Percentiles rank a stretch among this genome's conserved stretches.
Conservation (phyloP, 92 coral and sea anemone species). For the Diadumene lineata region DNA sequence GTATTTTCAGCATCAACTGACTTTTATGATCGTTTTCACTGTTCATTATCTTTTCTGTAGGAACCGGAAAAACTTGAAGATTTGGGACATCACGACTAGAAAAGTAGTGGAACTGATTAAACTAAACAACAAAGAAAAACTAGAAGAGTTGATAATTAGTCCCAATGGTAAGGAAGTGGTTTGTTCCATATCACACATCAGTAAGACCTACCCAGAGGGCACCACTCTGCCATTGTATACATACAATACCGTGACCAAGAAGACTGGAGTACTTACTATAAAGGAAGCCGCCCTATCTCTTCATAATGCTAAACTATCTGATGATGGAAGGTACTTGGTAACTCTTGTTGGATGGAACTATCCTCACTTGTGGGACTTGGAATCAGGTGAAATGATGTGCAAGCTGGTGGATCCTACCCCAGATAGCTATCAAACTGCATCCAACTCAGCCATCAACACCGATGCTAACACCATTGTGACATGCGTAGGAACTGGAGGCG, state of each 20-base stretch:
- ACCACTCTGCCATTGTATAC: slow-evolving; percentile 59
- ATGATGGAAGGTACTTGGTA: slow-evolving; percentile 75
- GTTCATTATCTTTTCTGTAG: slow-evolving; percentile 14
- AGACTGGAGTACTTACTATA: slow-evolving; percentile 46
- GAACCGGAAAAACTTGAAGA: slow-evolving; percentile 82
- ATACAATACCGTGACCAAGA: slow-evolving; percentile 57
- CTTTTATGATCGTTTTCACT: too few species aligned
- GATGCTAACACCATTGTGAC: slow-evolving; percentile 27
- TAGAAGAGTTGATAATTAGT: slow-evolving; percentile 85
- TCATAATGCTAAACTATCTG: slow-evolving; percentile 66
- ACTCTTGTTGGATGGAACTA: slow-evolving; percentile 35
- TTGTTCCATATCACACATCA: slow-evolving; percentile 46
- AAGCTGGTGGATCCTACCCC: slow-evolving; percentile 7
- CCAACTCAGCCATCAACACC: slow-evolving; percentile 27
- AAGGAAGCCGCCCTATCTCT: slow-evolving; percentile 46
- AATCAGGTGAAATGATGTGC: slow-evolving; percentile 19
- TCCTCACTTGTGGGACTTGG: slow-evolving; percentile 55
- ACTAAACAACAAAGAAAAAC: slow-evolving; percentile 67
- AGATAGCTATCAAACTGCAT: slow-evolving; percentile 5
- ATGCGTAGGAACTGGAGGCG: slow-evolving; percentile 27
- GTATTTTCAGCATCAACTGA: too few species aligned
- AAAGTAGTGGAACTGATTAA: slow-evolving; percentile 73
- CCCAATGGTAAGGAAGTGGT: slow-evolving; percentile 64
- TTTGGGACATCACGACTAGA: slow-evolving; percentile 86
- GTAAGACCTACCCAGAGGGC: slow-evolving; percentile 47